Base-by-base conservation (phyloP, 30 jellyfish, hydroid and myxozoan genomes). In the Turritopsis dohrnii region DNA sequence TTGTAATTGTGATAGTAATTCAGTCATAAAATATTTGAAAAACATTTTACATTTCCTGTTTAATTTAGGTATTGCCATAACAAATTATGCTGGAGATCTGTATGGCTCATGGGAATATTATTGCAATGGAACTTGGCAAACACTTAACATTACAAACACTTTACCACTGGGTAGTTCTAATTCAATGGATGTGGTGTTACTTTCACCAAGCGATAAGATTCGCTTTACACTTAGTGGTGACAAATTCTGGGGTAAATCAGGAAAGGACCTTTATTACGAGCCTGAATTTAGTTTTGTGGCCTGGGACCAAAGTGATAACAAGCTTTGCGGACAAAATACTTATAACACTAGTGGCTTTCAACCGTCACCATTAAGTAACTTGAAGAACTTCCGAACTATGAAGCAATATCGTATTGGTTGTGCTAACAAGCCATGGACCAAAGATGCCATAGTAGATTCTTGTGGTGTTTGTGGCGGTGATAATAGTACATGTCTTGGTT, bases 401-500 rank as follows among this genome's bases (percentile, higher is more conserved):
- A 41, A 41, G 60, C 60, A 41, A 41, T 41, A 41, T 41, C 60
- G 60, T 3, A 41, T 41, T 41, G 60, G 60, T 41, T 41, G 60
- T 41, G 60, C 60, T 41, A 5, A 3, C 5, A 41, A 41, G 13
- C 60, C 60, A 41, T 41, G 60, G 60, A 41, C 60, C 60, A 41
- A 41, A 41, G 60, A 41, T 41, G 60, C 60, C 60, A 41, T 41
- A 3, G 60, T 41, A 3, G 60, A 41, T 41, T 41, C 60, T 41
- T 41, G 60, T 41, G 60, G 60, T 13, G 60, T 41, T 41, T 41
- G 60, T 41, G 60, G 60, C 13, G 60, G 60, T 3, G 60, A 41
- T 41, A 41, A 60, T 76, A 79, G 72, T 26, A 5, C 28, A 18
- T 87, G 95, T 65, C 54, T 28, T 22, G 90, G 85, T 18, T 87